These are phyloP conservation scores for Agrilus biguttatus DNA, from an alignment of 2,888 invertebrate genomes.

Conservation along the genomic window DNA sequence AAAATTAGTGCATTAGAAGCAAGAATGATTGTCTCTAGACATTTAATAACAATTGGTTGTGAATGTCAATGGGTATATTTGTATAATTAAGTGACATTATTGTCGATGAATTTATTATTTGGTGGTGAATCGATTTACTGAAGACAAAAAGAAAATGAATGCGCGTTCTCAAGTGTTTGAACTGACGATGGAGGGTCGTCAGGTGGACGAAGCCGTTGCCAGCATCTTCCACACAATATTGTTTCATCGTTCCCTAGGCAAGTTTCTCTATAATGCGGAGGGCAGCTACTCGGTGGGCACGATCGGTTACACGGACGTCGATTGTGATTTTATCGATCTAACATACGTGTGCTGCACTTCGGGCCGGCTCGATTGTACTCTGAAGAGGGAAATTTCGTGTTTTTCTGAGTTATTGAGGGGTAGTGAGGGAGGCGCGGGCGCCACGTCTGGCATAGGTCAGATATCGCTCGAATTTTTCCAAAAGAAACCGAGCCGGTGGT, in stretches of 20 bases:
- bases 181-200: conserved; percentile 75
- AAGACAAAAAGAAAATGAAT: conserved; percentile 44
- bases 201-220: conserved; percentile 83
- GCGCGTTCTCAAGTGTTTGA: conserved; percentile 69
- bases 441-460: conserved; percentile 54
- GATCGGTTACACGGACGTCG: conserved; percentile 89
- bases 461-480: conserved; percentile 94
- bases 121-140: too few species aligned
- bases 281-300: conserved; percentile 92
- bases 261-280: conserved; percentile 88
- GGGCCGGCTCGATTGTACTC: conserved; percentile 52
- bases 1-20: too few species aligned
- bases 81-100: too few species aligned
- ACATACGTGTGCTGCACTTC: conserved; percentile 94
- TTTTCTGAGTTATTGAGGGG: conserved; percentile 67
- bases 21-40: too few species aligned
- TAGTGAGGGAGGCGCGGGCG: conserved; percentile 44
- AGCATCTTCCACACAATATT: conserved; percentile 86
- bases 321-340: conserved; percentile 95
- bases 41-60: too few species aligned
- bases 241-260: conserved; percentile 80
- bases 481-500: conserved; percentile 79
- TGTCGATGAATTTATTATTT: too few species aligned
- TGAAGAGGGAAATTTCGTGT: conserved; percentile 60
- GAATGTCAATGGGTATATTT: too few species aligned